Conservation (phyloP, 2,888 invertebrate species). For the Agapostemon virescens region DNA sequence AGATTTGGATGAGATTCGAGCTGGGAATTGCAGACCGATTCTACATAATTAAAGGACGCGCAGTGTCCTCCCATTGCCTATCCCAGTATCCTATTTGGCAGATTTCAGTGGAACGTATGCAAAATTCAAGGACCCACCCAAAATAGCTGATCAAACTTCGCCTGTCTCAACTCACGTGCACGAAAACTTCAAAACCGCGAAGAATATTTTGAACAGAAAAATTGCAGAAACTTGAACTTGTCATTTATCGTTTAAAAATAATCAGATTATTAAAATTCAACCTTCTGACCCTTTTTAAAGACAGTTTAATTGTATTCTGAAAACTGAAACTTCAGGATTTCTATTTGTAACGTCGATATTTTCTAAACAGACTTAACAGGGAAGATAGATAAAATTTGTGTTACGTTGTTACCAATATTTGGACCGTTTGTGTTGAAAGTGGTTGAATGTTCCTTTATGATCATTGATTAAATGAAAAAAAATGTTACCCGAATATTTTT, state of each 20-base stretch:
- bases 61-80: not conserved
- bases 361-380: too few species aligned
- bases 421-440: too few species aligned
- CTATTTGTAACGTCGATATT: too few species aligned
- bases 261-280: too few species aligned
- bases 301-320: too few species aligned
- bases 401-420: too few species aligned
- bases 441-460: too few species aligned
- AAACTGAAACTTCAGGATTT: too few species aligned
- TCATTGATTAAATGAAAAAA: too few species aligned
- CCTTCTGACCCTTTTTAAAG: too few species aligned
- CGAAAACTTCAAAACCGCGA: not conserved
- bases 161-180: not conserved
- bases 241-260: too few species aligned
- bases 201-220: not conserved
- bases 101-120: slow-evolving; percentile 5
- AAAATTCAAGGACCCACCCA: not conserved
- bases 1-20: slow-evolving; percentile 11
- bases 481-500: not conserved
- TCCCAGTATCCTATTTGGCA: not conserved
- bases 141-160: not conserved
- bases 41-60: slow-evolving; percentile 6
- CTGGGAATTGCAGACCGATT: slow-evolving; percentile 1
- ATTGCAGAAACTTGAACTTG: not conserved
- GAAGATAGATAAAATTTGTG: too few species aligned